These are phyloP conservation scores for Arge pagana DNA, from an alignment of 2,888 invertebrate species.

Conservation along the genomic window DNA sequence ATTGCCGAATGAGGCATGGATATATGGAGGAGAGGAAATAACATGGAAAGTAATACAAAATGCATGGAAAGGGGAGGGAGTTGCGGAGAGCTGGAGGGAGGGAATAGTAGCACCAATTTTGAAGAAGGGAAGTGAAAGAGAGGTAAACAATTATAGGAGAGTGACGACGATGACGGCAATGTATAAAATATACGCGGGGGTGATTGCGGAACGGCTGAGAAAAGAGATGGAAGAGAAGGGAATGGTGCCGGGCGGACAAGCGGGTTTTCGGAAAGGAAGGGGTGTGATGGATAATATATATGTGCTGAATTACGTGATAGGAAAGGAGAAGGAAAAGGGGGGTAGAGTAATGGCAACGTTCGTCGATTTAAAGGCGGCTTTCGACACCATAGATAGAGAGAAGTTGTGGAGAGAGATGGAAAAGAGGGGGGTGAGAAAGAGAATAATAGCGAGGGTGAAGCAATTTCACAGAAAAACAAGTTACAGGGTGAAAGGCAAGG, in stretches of 20 bases:
- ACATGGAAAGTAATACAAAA: not conserved
- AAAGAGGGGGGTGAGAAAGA: conserved; percentile 12
- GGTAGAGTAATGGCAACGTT: conserved; percentile 21
- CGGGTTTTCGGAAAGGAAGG: conserved; percentile 23
- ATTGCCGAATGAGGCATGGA: conserved; percentile 1
- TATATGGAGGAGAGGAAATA: not conserved
- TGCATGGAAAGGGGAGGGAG: conserved; percentile 14
- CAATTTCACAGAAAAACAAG: conserved; percentile 15
- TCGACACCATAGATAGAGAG: conserved; percentile 25
- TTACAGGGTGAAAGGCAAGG: conserved; percentile 16
- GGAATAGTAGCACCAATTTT: conserved; percentile 16
- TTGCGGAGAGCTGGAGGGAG: conserved; percentile 15
- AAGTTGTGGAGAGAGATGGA: conserved; percentile 16
- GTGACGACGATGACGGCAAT: conserved; percentile 17
- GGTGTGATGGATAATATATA: conserved; percentile 26
- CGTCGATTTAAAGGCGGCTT: conserved; percentile 28
- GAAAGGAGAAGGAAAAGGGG: conserved; percentile 10
- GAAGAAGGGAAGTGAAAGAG: conserved; percentile 9
- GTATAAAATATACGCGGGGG: conserved; percentile 22
- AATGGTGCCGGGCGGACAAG: conserved; percentile 17
- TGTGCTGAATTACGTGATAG: conserved; percentile 18
- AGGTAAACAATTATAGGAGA: conserved; percentile 23
- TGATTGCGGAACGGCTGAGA: conserved; percentile 13
- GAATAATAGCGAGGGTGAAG: conserved; percentile 5
- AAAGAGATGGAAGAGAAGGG: too few species aligned